Base-by-base conservation (phyloP, 2,888 invertebrate species). In the Bruchidius siliquastri region DNA sequence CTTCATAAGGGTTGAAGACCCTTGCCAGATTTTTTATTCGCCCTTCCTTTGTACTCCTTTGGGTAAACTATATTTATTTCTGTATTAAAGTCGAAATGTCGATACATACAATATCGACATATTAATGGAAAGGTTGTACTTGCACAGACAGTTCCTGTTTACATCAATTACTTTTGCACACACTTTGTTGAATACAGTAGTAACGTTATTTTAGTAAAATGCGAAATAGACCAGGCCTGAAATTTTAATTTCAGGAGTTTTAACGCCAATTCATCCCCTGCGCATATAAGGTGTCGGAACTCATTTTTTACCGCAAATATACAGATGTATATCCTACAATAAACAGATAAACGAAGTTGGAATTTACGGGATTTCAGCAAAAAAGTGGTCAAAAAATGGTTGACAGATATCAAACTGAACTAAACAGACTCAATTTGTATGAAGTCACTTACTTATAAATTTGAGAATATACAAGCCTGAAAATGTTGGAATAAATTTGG, bases 241-340 rank as follows among this genome's bases (percentile, higher is more conserved):
- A 81, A 81, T 80, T 76, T 70, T 81, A 81, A 80, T 81, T 81
- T 81, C 81, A 79, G 81, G 81, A 80, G 73, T 77, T 76, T 79
- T 79, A 77, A 74, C 72, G 73, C 76, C 77, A 74, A 76, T 77
- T 76, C 73, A 80, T 77, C 76, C 76, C 80, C 78, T 78, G 22
- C 69, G 26, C 73, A 76, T 69, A 73, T 75, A 71, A 71, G 81
- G 81, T 81, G 81, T 81, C 80, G 81, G 80, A 79, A 79, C 79
- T 81, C 81, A 77, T 77, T 80, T 80, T 81, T 68, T 68, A 68
- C 68, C 22, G 68, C 21, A 68, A 49, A 49, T 49, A 49, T 49
- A 49, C 49, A 49, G 49, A 49, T 49, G 49, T 49, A 49, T 49
- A 49, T 49, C 21, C 68, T 68, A 22, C 68, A 68, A 68, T 68